Conservation (phyloP, 2,797 vertebrate species). For the Arrhamphus sclerolepis region DNA sequence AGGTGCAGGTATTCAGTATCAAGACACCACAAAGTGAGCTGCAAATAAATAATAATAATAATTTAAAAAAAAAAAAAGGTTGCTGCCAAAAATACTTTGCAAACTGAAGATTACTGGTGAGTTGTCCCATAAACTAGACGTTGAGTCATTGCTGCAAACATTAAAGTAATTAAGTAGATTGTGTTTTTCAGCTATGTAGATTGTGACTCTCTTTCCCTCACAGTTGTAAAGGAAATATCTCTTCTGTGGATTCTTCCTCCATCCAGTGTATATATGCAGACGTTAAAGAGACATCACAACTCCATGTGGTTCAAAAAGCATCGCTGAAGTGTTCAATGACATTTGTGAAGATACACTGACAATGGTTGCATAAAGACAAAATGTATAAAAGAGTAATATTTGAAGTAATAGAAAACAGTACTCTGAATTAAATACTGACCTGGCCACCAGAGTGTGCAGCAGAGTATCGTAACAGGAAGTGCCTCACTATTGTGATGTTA, state of each 20-base stretch:
- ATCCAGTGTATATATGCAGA: constrained; percentile 13
- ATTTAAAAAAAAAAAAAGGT: too few relatives aligned
- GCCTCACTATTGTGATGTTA: not conserved
- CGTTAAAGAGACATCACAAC: constrained; percentile 15
- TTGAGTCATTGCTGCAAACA: constrained; percentile 4
- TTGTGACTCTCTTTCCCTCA: not conserved
- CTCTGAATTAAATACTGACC: constrained; percentile 33
- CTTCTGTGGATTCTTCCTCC: not conserved
- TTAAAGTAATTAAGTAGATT: constrained; percentile 6
- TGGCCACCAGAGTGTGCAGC: not conserved
- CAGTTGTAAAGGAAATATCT: constrained; percentile 12
- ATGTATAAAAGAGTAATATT: not conserved
- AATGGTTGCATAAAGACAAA: constrained; percentile 4
- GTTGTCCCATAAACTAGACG: constrained; percentile 6
- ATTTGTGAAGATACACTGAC: constrained; percentile 5
- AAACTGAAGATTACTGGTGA: constrained; percentile 29
- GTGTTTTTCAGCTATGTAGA: constrained; percentile 17
- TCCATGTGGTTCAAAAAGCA: constrained; percentile 3
- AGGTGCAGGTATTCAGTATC: not conserved
- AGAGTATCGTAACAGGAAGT: constrained; percentile 3
- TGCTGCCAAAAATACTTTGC: constrained; percentile 12
- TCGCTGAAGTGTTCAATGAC: not conserved
- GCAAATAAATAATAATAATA: too few relatives aligned
- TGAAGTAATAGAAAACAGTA: not conserved
- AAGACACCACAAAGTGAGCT: not conserved